phyloP scores from a whole-genome alignment of 2,797 vertebrate genomes.

The Xenentodon cancila region DNA sequence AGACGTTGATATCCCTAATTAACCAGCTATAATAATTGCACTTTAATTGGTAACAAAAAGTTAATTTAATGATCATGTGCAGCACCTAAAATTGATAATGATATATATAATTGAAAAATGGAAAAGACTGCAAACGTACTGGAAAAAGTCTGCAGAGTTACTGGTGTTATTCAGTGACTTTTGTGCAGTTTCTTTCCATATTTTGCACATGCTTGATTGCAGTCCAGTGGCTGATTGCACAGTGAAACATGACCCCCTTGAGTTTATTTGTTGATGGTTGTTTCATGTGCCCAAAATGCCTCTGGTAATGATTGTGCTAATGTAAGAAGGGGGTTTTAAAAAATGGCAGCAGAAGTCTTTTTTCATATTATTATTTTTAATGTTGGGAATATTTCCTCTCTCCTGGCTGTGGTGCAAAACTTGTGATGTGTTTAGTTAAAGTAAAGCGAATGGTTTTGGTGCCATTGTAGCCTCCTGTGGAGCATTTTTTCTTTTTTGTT shows the following conservation, averaged over 20 bases:
- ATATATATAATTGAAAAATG: constrained; percentile 1
- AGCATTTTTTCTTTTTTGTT: too few relatives aligned
- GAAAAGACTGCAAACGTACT: neutral
- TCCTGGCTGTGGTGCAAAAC: neutral
- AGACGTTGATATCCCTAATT: too few relatives aligned
- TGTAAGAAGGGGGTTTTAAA: constrained; percentile 18
- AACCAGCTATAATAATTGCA: too few relatives aligned
- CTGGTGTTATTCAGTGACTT: constrained; percentile 21
- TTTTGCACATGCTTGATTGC: constrained; percentile 39
- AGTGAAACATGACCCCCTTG: constrained; percentile 42
- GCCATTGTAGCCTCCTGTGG: neutral
- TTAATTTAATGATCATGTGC: constrained; percentile 5
- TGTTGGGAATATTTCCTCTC: neutral
- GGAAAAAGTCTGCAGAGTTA: neutral
- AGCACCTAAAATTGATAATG: neutral
- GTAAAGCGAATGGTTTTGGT: neutral
- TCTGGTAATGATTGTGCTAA: constrained; percentile 33
- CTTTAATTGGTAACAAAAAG: neutral
- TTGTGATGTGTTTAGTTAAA: constrained; percentile 4
- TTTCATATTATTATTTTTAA: constrained; percentile 9
- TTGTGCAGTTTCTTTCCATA: constrained; percentile 23
- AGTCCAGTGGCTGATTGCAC: constrained; percentile 22
- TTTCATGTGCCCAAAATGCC: constrained; percentile 44
- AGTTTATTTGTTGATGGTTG: constrained; percentile 53
- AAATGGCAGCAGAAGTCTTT: constrained; percentile 5